Evolutionary conservation across 2,113 vertebrate species (phyloP).

Genomic region (Varanus salvator): DNA sequence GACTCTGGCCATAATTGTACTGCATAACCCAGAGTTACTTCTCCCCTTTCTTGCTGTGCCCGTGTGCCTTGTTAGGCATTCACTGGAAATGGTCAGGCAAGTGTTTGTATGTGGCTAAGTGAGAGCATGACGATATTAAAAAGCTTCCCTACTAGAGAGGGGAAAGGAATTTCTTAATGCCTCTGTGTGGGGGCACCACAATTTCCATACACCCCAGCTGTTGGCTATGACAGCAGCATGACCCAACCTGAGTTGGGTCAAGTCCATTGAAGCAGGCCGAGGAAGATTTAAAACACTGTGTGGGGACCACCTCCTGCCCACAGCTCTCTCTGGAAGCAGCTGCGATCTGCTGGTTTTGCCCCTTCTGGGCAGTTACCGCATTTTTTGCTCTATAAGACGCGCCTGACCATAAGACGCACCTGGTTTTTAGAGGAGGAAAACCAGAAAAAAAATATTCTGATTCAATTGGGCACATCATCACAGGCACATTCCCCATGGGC

Average conservation of each 20-base stretch:
- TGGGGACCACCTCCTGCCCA: not conserved
- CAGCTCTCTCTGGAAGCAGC: not conserved
- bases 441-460: too few relatives aligned
- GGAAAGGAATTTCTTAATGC: not conserved
- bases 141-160: not conserved
- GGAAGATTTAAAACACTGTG: not conserved
- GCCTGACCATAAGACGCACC: too few relatives aligned
- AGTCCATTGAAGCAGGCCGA: not conserved
- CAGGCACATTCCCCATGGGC: too few relatives aligned
- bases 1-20: not conserved
- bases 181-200: not conserved
- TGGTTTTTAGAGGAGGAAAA: too few relatives aligned
- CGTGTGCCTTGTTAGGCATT: not conserved
- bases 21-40: not conserved
- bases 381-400: too few relatives aligned
- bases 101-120: not conserved
- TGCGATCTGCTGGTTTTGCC: too few relatives aligned
- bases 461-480: too few relatives aligned
- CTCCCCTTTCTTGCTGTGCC: not conserved
- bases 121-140: not conserved
- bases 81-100: not conserved
- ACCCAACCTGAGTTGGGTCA: not conserved
- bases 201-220: not conserved
- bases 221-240: not conserved
- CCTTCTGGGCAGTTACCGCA: not conserved